These are phyloP conservation scores for Gymnobelideus leadbeateri DNA, from an alignment of 2,113 vertebrate genomes.

Conservation along the genomic window DNA sequence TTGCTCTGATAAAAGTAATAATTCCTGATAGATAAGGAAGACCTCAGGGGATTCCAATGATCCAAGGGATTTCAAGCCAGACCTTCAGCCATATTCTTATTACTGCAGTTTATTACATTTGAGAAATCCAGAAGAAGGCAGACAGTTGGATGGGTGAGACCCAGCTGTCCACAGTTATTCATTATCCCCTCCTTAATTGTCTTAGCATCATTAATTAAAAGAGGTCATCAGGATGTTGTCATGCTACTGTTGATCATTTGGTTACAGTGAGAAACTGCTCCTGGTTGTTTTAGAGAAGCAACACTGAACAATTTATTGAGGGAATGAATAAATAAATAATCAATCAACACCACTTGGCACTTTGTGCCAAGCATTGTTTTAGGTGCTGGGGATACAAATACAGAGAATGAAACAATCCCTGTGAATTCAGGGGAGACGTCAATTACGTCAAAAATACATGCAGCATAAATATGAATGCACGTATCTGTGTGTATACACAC, in stretches of 20 bases:
- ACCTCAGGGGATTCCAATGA: not conserved
- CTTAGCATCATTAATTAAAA: not conserved
- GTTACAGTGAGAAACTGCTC: not conserved
- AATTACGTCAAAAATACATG: not conserved
- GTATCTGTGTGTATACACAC: not conserved
- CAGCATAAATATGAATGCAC: not conserved
- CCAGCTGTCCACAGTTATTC: not conserved
- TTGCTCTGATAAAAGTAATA: not conserved
- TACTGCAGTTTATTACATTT: not conserved
- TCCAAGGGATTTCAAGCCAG: not conserved
- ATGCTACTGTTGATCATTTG: not conserved
- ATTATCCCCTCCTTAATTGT: not conserved
- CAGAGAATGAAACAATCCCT: not conserved
- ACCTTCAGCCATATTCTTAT: not conserved
- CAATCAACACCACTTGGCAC: not conserved
- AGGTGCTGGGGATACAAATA: not conserved
- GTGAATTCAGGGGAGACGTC: not conserved
- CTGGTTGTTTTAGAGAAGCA: not conserved
- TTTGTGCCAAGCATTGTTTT: not conserved
- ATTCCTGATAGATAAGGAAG: not conserved
- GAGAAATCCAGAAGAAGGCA: not conserved
- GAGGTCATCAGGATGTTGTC: not conserved
- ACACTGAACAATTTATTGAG: not conserved
- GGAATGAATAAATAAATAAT: not conserved
- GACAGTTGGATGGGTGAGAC: not conserved